These are phyloP conservation scores for Drosophila flavopinicola DNA, from an alignment of 2,888 invertebrate species.

Conservation along the genomic window DNA sequence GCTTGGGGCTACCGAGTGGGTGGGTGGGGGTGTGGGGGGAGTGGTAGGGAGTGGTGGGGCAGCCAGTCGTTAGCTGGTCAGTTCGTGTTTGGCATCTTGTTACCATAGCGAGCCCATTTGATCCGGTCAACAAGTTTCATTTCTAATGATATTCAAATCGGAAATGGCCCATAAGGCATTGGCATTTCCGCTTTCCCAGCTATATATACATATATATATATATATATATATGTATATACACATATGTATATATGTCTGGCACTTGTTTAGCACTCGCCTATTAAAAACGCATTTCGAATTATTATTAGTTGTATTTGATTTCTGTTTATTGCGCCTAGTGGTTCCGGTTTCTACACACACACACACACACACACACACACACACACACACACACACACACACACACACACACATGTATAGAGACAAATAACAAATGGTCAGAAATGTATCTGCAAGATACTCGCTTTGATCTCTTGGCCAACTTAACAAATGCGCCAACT, in stretches of 20 bases:
- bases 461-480: conserved; percentile 47
- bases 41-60: background rate
- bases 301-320: conserved; percentile 29
- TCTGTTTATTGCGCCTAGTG: conserved; percentile 7
- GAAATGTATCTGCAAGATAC: conserved; percentile 22
- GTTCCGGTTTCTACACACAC: conserved; percentile 29
- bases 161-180: conserved; percentile 46
- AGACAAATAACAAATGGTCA: conserved; percentile 1
- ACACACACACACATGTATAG: background rate
- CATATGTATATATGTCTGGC: conserved; percentile 3
- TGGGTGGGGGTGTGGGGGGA: background rate
- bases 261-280: conserved; percentile 36
- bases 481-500: conserved; percentile 55
- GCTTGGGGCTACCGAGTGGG: background rate
- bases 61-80: conserved; percentile 8
- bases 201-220: too few relatives aligned
- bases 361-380: background rate
- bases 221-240: too few relatives aligned
- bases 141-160: conserved; percentile 57
- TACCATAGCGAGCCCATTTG: conserved; percentile 2
- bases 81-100: background rate
- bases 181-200: conserved; percentile 41
- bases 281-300: conserved; percentile 66
- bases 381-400: background rate
- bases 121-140: conserved; percentile 25